These are phyloP conservation scores for Ancistrus triradiatus DNA, from an alignment of 2,113 vertebrate species.

Conservation along the genomic window DNA sequence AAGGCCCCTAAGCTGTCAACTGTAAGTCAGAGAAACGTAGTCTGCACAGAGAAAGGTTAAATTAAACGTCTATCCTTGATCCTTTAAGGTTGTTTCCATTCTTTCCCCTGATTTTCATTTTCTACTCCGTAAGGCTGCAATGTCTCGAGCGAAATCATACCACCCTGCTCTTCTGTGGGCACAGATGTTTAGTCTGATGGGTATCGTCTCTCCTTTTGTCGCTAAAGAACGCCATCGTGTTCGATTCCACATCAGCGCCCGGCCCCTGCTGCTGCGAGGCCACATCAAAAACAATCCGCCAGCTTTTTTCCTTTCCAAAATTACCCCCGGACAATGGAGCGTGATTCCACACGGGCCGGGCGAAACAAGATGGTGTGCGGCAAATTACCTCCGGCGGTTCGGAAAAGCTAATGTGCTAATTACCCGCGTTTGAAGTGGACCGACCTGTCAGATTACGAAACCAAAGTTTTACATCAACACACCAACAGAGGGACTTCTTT, in stretches of 20 bases:
- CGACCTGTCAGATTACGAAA: background rate
- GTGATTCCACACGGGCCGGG: background rate
- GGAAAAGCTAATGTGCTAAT: conserved; percentile 16
- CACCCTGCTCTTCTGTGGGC: too few species aligned
- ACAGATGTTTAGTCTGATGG: background rate
- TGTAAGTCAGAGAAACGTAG: too few species aligned
- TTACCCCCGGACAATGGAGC: background rate
- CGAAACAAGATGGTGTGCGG: background rate
- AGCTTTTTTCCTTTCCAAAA: background rate
- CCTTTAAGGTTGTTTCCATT: too few species aligned
- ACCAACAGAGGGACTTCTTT: background rate
- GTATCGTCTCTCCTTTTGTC: background rate
- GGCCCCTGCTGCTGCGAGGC: background rate
- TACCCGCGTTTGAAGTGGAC: conserved; percentile 11
- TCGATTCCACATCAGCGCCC: conserved; percentile 4
- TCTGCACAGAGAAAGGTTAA: too few species aligned
- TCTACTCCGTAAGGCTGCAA: too few species aligned
- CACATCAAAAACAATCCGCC: background rate
- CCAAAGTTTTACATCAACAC: conserved; percentile 9
- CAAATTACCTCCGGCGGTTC: background rate
- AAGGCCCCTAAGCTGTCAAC: too few species aligned
- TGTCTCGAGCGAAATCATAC: too few species aligned
- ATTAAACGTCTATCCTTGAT: too few species aligned
- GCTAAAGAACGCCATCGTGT: too few species aligned
- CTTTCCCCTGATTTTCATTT: too few species aligned